phyloP scores from a whole-genome alignment of 2,113 vertebrate genomes.

The Turnix velox region DNA sequence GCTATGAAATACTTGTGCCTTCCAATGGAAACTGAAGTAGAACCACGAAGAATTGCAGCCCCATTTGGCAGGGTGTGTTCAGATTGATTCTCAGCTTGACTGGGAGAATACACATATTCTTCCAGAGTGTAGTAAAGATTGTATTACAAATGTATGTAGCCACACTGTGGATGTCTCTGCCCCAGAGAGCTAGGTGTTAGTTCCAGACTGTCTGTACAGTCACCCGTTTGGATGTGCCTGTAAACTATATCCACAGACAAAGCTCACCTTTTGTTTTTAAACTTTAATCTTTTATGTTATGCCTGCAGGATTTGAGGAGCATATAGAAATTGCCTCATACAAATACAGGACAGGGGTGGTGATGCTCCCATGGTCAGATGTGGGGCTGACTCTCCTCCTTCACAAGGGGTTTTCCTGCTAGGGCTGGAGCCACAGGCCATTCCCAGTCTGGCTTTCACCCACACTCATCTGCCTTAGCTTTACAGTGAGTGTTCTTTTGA shows the following conservation, averaged over 20 bases:
- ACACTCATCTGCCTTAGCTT: accelerated
- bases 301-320: not conserved
- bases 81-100: not conserved
- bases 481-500: not conserved
- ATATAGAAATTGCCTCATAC: not conserved
- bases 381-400: not conserved
- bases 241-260: not conserved
- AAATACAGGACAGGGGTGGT: too few relatives aligned
- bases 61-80: not conserved
- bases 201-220: not conserved
- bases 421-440: accelerated
- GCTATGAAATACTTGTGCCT: not conserved
- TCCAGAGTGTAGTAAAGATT: not conserved
- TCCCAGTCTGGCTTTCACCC: not conserved
- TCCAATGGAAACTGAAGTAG: not conserved
- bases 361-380: not conserved
- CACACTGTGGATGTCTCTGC: not conserved
- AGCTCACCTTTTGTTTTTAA: not conserved
- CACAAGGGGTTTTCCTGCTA: too few relatives aligned
- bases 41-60: not conserved
- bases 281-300: not conserved
- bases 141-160: not conserved
- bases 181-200: not conserved
- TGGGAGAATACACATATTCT: not conserved
- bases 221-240: not conserved